These are phyloP conservation scores for Seladonia tumulorum DNA, from an alignment of 2,888 invertebrate species.

Conservation along the genomic window DNA sequence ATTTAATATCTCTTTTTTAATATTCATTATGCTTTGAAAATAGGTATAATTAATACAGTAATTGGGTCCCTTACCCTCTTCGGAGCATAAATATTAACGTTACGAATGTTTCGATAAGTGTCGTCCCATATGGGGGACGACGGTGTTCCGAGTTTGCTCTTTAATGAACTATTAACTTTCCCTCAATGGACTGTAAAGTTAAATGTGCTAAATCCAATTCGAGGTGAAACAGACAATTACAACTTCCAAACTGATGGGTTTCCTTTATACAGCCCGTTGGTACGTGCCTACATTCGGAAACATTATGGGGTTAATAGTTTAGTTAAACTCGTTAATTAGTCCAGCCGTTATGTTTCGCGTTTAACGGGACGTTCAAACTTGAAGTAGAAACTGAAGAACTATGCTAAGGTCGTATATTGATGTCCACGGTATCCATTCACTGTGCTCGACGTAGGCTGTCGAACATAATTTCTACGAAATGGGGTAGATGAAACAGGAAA, in stretches of 20 bases:
- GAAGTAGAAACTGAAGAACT: background rate
- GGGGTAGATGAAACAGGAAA: too few relatives aligned
- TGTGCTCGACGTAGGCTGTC: background rate
- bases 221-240: conserved; percentile 26
- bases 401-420: background rate
- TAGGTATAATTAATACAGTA: too few relatives aligned
- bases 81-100: background rate
- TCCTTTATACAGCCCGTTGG: background rate
- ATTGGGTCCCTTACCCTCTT: too few relatives aligned
- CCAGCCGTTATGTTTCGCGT: background rate
- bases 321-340: conserved; percentile 16
- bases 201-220: conserved; percentile 20
- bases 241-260: background rate
- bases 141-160: background rate
- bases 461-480: background rate
- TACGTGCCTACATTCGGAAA: background rate
- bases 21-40: too few relatives aligned
- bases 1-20: too few relatives aligned
- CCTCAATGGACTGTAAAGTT: conserved; percentile 19
- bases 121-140: background rate
- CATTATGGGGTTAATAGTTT: conserved; percentile 5
- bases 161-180: conserved; percentile 13
- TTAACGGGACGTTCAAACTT: background rate
- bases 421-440: background rate
- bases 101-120: background rate